Conservation (phyloP, 2,797 vertebrate species). For the Ambastaia sidthimunki region DNA sequence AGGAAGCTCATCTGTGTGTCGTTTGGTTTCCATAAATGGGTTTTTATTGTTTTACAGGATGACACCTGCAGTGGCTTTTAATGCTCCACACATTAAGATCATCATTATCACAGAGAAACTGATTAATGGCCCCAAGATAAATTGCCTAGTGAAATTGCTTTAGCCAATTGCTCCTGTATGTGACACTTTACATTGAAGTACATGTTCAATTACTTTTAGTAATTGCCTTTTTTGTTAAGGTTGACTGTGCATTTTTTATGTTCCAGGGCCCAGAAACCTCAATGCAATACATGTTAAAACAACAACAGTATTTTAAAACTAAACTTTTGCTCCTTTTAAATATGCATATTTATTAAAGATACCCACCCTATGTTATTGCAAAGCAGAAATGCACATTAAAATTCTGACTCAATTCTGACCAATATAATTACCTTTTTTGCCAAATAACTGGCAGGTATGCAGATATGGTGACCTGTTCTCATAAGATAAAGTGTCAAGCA, state of each 20-base stretch:
- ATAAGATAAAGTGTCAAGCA: too few relatives aligned
- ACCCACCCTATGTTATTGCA: too few relatives aligned
- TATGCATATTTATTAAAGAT: too few relatives aligned
- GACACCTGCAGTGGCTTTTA: slow-evolving; percentile 44
- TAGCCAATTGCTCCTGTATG: slow-evolving; percentile 25
- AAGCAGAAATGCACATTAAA: too few relatives aligned
- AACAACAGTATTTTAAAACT: neutral
- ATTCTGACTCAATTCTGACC: too few relatives aligned
- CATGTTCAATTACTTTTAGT: slow-evolving; percentile 39
- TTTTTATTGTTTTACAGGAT: slow-evolving; percentile 55
- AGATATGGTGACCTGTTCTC: too few relatives aligned
- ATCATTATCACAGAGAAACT: slow-evolving; percentile 40
- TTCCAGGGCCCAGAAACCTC: neutral
- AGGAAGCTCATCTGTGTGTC: neutral
- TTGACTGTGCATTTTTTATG: too few relatives aligned
- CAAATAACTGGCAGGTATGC: too few relatives aligned
- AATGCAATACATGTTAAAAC: neutral
- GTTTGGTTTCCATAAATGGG: slow-evolving; percentile 14
- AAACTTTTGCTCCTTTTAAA: too few relatives aligned
- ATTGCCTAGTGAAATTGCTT: slow-evolving; percentile 16
- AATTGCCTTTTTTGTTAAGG: neutral
- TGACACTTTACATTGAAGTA: slow-evolving; percentile 22
- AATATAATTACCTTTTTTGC: too few relatives aligned
- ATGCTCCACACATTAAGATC: slow-evolving; percentile 41
- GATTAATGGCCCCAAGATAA: slow-evolving; percentile 38